phyloP scores from a whole-genome alignment of 1,140 invertebrate genomes.

The Drosophila albomicans region DNA sequence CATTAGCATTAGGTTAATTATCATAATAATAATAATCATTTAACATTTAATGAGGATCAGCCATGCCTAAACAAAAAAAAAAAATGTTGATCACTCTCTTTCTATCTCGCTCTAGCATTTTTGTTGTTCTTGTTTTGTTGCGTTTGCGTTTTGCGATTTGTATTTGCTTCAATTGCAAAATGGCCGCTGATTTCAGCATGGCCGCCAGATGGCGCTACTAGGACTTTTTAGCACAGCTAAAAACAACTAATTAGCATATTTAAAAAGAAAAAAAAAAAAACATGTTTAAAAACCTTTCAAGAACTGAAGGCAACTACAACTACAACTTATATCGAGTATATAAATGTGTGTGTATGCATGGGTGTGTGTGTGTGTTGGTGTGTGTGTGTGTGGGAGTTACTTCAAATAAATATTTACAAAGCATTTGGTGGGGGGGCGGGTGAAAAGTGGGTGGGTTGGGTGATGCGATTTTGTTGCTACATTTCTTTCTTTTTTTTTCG shows the following conservation, averaged over 20 bases:
- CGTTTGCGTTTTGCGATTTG: not conserved
- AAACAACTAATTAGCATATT: constrained; percentile 14
- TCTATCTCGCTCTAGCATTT: constrained; percentile 6
- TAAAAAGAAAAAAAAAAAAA: constrained; percentile 27
- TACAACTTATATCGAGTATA: constrained; percentile 62
- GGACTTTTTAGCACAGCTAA: constrained; percentile 73
- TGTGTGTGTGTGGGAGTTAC: constrained; percentile 41
- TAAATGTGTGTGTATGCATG: constrained; percentile 33
- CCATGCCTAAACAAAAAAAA: constrained; percentile 5
- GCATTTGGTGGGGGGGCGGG: constrained; percentile 26
- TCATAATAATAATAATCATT: constrained; percentile 27
- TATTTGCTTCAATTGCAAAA: constrained; percentile 56
- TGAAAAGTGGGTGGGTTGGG: not conserved
- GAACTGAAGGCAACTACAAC: constrained; percentile 36
- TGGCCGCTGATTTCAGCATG: constrained; percentile 43
- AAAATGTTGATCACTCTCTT: constrained; percentile 14
- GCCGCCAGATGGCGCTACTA: constrained; percentile 34
- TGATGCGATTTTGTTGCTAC: not conserved
- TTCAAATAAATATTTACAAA: constrained; percentile 82
- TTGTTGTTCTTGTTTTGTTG: constrained; percentile 2
- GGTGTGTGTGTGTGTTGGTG: constrained; percentile 9
- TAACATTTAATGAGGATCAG: constrained; percentile 18
- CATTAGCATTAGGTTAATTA: constrained; percentile 49
- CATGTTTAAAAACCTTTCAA: constrained; percentile 36
- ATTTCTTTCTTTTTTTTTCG: not conserved